phyloP scores from a whole-genome alignment of 2,888 invertebrate species.

The Anthrax anthrax region DNA sequence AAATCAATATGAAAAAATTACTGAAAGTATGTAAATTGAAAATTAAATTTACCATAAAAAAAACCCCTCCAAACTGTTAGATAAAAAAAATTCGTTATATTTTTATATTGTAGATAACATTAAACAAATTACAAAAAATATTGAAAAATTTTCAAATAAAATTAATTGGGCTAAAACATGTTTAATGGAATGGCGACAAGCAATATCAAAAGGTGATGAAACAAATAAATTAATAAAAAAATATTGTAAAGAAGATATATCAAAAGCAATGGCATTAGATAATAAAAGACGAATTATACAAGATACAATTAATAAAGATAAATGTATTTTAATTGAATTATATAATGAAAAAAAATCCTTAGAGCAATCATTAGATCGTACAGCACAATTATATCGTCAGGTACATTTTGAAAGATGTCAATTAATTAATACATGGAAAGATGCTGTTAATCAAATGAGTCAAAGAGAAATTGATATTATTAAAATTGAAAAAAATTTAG shows the following conservation, averaged over 20 bases:
- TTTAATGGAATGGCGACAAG: slow-evolving; percentile 55
- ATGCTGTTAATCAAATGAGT: slow-evolving; percentile 51
- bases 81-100: too few relatives aligned
- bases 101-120: slow-evolving; percentile 38
- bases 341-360: slow-evolving; percentile 39
- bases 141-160: slow-evolving; percentile 48
- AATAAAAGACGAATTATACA: slow-evolving; percentile 39
- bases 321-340: slow-evolving; percentile 32
- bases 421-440: slow-evolving; percentile 58
- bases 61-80: too few relatives aligned
- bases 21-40: slow-evolving; percentile 21
- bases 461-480: slow-evolving; percentile 55
- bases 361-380: slow-evolving; percentile 40
- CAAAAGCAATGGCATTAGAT: slow-evolving; percentile 47
- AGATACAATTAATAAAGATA: slow-evolving; percentile 36
- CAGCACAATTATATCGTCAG: slow-evolving; percentile 37
- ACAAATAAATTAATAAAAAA: slow-evolving; percentile 56
- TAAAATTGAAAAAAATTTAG: slow-evolving; percentile 33
- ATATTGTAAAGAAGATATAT: slow-evolving; percentile 55
- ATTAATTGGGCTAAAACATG: slow-evolving; percentile 48
- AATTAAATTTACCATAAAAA: too few relatives aligned
- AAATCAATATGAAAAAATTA: slow-evolving; percentile 19
- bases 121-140: slow-evolving; percentile 40
- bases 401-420: slow-evolving; percentile 51
- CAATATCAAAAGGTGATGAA: slow-evolving; percentile 50